A percentile compares a stretch with the other conserved stretches of the same genome.
These are phyloP conservation scores for Napeogenes sylphis DNA, from an alignment of 2,888 invertebrate genomes.

Conservation along the genomic window DNA sequence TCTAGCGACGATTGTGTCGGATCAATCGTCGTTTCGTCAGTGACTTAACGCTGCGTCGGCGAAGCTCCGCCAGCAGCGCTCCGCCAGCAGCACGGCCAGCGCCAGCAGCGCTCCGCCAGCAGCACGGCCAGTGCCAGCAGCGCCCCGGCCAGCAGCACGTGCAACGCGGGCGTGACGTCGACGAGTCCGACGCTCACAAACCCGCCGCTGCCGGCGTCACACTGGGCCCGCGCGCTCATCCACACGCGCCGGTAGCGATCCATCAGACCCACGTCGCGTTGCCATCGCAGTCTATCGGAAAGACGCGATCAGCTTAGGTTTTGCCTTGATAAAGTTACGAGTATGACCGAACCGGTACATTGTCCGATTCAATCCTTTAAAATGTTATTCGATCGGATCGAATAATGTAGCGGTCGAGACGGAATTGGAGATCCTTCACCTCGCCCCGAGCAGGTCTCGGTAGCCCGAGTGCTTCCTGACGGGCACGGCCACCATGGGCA, in stretches of 20 bases:
- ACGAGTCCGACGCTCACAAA: constrained; percentile 75
- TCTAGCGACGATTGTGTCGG: too few relatives aligned
- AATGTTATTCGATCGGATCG: too few relatives aligned
- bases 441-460: constrained; percentile 72
- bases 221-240: constrained; percentile 75
- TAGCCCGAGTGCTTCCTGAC: constrained; percentile 76
- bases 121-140: constrained; percentile 32
- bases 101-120: constrained; percentile 21
- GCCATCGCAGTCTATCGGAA: constrained; percentile 73
- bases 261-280: constrained; percentile 78
- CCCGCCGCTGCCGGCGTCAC: constrained; percentile 66
- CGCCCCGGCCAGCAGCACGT: constrained; percentile 51
- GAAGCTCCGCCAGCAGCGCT: background rate
- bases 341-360: too few relatives aligned
- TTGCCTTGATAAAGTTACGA: too few relatives aligned
- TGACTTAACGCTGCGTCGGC: too few relatives aligned
- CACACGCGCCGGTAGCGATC: constrained; percentile 70
- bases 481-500: constrained; percentile 77
- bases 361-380: too few relatives aligned
- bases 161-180: constrained; percentile 73
- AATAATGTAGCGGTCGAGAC: too few relatives aligned
- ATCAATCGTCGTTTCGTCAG: too few relatives aligned
- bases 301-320: too few relatives aligned
- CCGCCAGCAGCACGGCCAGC: background rate
- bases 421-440: constrained; percentile 38